A percentile compares a stretch with the other conserved stretches of the same genome.
These are phyloP conservation scores for Corydoras maculifer DNA, from an alignment of 2,113 vertebrate species.

Conservation along the genomic window DNA sequence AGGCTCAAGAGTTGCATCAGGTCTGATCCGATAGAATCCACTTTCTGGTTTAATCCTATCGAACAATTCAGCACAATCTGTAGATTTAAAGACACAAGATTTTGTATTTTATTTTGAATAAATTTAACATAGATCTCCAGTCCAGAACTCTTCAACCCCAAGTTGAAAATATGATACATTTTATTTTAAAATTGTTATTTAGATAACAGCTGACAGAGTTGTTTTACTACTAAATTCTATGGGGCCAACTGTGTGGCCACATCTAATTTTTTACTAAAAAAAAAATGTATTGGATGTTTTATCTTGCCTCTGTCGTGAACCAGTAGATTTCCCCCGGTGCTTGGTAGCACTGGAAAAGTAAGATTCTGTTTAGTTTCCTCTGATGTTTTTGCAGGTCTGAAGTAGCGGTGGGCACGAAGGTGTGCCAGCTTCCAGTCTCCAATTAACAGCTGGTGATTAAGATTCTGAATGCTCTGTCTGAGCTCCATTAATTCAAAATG, in stretches of 20 bases:
- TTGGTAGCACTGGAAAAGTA: conserved; percentile 47
- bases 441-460: conserved; percentile 69
- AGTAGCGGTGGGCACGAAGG: conserved; percentile 65
- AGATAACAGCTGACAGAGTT: too few relatives aligned
- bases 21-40: conserved; percentile 77
- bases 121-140: not conserved
- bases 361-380: conserved; percentile 40
- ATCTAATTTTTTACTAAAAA: too few relatives aligned
- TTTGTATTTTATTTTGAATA: not conserved
- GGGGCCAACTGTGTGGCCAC: too few relatives aligned
- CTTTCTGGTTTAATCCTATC: conserved; percentile 59
- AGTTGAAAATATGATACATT: too few relatives aligned
- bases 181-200: too few relatives aligned
- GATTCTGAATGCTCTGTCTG: conserved; percentile 61
- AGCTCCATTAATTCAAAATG: conserved; percentile 63
- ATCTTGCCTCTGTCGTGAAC: conserved; percentile 75
- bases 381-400: conserved; percentile 41
- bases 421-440: conserved; percentile 68
- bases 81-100: not conserved
- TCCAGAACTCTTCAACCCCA: too few relatives aligned
- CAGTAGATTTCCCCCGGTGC: conserved; percentile 68
- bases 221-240: too few relatives aligned
- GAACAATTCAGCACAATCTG: conserved; percentile 78
- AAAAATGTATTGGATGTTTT: too few relatives aligned
- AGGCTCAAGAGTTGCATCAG: conserved; percentile 65